Percentiles rank a stretch among this genome's conserved stretches.
Evolutionary conservation across 1,140 invertebrate genomes (phyloP).

Genomic region (Bombus impatiens): DNA sequence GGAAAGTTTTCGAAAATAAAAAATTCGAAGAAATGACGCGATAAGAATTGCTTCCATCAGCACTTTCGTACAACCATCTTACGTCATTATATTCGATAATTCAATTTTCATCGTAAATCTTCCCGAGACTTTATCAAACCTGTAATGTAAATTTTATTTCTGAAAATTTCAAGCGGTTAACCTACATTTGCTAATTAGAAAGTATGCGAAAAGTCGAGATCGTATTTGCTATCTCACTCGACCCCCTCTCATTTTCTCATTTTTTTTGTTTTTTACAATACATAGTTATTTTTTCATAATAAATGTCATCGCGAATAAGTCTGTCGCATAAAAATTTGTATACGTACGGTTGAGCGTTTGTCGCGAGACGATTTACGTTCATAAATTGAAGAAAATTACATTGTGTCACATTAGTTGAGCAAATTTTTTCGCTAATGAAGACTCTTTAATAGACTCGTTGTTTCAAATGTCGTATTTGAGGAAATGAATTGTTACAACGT

Average conservation of each 20-base stretch:
- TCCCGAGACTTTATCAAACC: not conserved
- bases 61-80: not conserved
- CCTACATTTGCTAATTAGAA: conserved; percentile 18
- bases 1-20: not conserved
- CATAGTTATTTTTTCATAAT: not conserved
- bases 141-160: not conserved
- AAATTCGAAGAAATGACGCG: not conserved
- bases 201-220: not conserved
- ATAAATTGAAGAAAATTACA: no score
- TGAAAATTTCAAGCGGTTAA: not conserved
- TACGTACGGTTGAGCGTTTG: not conserved
- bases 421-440: no score
- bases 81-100: not conserved
- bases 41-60: no score
- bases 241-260: no score
- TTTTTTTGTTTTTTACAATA: not conserved
- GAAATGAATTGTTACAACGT: not conserved
- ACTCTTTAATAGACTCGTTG: no score
- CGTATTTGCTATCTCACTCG: not conserved
- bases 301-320: not conserved
- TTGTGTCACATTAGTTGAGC: no score
- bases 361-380: not conserved
- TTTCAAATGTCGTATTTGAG: not conserved
- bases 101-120: not conserved
- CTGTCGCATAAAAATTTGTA: not conserved